These are phyloP conservation scores for Lipotes vexillifer DNA, from an alignment of 2,113 vertebrate genomes.

Conservation along the genomic window DNA sequence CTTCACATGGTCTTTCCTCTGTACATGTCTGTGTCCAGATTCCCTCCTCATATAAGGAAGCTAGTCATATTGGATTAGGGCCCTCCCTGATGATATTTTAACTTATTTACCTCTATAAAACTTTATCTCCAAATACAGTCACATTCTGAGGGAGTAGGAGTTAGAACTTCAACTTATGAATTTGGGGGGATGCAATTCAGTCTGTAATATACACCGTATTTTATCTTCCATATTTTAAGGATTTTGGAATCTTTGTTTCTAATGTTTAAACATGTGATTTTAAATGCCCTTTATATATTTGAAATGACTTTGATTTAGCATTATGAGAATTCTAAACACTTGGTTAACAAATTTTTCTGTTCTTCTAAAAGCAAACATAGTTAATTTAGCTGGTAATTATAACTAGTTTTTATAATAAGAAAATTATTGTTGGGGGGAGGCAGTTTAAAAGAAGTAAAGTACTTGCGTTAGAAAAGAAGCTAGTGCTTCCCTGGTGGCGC, in stretches of 20 bases:
- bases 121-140: neutral
- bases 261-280: neutral
- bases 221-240: neutral
- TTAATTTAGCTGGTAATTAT: neutral
- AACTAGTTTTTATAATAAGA: neutral
- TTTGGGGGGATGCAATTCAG: neutral
- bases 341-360: neutral
- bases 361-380: neutral
- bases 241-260: neutral
- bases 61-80: neutral
- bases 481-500: too few relatives aligned
- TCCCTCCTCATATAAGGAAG: neutral
- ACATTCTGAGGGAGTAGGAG: neutral
- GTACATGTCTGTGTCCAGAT: neutral
- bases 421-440: neutral
- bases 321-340: neutral
- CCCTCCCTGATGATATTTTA: neutral
- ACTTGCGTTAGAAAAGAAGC: neutral
- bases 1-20: neutral
- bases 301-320: neutral
- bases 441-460: neutral
- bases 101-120: neutral
- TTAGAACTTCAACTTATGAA: neutral
- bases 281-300: neutral
- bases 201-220: neutral